Conservation (phyloP, 2,113 vertebrate genomes). For the Ancistrus triradiatus region DNA sequence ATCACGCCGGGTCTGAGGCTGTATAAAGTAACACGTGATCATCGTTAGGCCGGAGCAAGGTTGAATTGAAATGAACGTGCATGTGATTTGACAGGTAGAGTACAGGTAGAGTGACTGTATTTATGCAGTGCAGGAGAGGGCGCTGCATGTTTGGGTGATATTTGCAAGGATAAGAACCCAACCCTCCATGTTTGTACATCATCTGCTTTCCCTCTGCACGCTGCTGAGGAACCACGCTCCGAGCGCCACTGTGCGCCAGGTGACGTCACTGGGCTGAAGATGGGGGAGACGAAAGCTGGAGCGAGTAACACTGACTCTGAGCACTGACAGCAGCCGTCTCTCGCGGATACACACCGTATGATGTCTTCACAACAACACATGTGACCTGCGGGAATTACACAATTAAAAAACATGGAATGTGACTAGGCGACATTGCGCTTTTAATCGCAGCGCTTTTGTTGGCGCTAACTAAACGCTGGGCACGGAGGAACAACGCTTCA, state of each 20-base stretch:
- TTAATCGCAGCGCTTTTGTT: slow-evolving; percentile 25
- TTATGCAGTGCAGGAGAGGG: slow-evolving; percentile 65
- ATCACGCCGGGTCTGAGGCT: no score
- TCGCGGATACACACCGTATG: slow-evolving; percentile 37
- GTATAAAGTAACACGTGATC: no score
- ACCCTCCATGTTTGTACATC: no score
- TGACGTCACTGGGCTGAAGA: slow-evolving; percentile 59
- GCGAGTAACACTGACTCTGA: slow-evolving; percentile 43
- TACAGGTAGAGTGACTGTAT: no score
- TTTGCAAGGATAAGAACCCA: slow-evolving; percentile 16
- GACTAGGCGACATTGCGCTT: slow-evolving; percentile 53
- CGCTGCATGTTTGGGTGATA: slow-evolving; percentile 46
- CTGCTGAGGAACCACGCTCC: slow-evolving; percentile 31
- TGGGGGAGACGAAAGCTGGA: slow-evolving; percentile 13
- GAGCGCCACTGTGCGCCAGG: neutral
- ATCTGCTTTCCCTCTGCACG: neutral
- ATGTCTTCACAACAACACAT: slow-evolving; percentile 26
- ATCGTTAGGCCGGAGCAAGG: no score
- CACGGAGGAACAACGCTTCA: slow-evolving; percentile 37
- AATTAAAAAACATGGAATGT: slow-evolving; percentile 53
- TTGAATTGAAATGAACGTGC: no score
- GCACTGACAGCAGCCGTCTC: no score
- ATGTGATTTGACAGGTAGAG: no score
- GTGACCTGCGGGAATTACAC: slow-evolving; percentile 43
- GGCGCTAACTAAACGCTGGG: neutral